A percentile compares a stretch with the other conserved stretches of the same genome.
Conservation (phyloP, 2,797 vertebrate species). For the Cacajao melanocephalus region DNA sequence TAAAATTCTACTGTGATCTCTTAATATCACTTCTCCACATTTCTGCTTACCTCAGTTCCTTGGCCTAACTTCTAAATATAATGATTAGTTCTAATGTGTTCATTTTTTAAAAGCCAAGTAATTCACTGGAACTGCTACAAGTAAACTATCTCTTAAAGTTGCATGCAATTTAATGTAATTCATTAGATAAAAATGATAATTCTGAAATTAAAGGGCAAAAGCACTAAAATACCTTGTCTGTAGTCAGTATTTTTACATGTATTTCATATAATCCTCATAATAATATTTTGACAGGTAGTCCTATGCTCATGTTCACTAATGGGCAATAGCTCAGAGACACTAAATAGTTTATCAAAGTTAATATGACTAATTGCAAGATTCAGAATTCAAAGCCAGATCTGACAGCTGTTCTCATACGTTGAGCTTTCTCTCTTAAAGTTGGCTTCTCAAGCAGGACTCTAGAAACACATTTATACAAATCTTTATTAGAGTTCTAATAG, state of each 20-base stretch:
- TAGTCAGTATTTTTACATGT: not conserved
- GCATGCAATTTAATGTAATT: not conserved
- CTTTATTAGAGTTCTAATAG: not conserved
- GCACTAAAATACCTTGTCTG: not conserved
- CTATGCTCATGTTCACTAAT: not conserved
- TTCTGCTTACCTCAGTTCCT: not conserved
- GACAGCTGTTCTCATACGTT: not conserved
- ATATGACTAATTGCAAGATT: not conserved
- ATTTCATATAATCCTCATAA: not conserved
- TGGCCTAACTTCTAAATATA: not conserved
- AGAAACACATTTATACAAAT: not conserved
- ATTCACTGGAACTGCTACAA: not conserved
- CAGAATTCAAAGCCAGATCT: not conserved
- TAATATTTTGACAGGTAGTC: not conserved
- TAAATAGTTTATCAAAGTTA: not conserved
- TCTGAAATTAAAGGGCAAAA: not conserved
- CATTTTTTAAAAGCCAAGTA: not conserved
- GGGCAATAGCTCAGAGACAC: not conserved
- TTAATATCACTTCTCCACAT: not conserved
- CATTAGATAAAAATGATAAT: not conserved
- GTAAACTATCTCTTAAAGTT: not conserved
- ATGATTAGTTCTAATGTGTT: not conserved
- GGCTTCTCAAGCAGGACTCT: not conserved
- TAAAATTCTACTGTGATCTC: slow-evolving; percentile 12
- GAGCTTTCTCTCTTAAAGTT: not conserved